Percentiles rank a stretch among this genome's conserved stretches.
Conservation (phyloP, 1,140 invertebrate species). For the Cardiocondyla obscurior region DNA sequence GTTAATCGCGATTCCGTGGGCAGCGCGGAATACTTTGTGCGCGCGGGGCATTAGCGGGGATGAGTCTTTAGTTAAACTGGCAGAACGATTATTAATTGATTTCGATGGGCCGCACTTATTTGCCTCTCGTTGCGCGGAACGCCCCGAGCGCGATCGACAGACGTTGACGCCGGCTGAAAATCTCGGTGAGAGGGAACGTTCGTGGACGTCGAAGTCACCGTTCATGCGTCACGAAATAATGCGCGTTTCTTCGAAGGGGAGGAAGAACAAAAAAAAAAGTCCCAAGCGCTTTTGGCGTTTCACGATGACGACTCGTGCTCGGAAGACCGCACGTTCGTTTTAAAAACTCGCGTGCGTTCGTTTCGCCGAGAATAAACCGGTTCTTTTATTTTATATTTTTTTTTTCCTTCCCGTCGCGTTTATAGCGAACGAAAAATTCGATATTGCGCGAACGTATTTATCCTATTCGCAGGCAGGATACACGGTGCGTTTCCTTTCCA, state of each 20-base stretch:
- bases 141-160: neutral
- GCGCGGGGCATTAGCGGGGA: neutral
- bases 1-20: conserved; percentile 21
- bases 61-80: conserved; percentile 4
- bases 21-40: conserved; percentile 4
- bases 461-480: conserved; percentile 9
- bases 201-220: neutral
- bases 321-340: neutral
- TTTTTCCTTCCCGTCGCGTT: neutral
- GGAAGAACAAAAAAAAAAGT: too few relatives aligned
- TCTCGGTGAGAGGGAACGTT: neutral
- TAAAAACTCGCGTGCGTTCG: neutral
- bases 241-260: neutral
- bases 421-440: neutral
- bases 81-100: conserved; percentile 58
- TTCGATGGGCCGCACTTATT: conserved; percentile 43
- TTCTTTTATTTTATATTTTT: neutral
- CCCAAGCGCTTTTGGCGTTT: neutral
- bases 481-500: conserved; percentile 6
- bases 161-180: neutral
- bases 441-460: conserved; percentile 15
- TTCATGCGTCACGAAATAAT: neutral
- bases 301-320: neutral
- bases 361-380: neutral
- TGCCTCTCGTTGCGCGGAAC: neutral